Evolutionary conservation across 1,140 invertebrate genomes (phyloP).

Genomic region (Conus ventricosus): DNA sequence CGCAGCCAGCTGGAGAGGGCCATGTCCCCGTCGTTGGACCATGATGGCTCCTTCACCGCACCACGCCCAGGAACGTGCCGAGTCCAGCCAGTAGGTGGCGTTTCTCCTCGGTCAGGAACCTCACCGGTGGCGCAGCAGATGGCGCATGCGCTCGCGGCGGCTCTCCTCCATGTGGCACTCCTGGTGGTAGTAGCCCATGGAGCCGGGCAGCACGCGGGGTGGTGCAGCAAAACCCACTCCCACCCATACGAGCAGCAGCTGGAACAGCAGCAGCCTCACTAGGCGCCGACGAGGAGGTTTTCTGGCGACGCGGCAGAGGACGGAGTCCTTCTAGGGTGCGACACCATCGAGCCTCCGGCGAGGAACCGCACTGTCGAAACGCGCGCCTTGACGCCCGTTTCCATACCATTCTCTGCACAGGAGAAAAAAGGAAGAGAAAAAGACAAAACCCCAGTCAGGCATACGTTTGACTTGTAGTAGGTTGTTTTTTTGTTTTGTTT

Average conservation of each 20-base stretch:
- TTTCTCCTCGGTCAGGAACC: constrained; percentile 1
- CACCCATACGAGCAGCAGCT: background rate
- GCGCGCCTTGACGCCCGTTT: no score
- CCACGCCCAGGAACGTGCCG: constrained; percentile 1
- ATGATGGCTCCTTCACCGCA: constrained; percentile 5
- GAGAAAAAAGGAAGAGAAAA: no score
- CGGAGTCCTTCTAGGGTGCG: background rate
- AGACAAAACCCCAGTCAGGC: no score
- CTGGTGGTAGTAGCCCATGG: constrained; percentile 21
- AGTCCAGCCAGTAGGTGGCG: constrained; percentile 22
- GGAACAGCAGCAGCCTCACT: background rate
- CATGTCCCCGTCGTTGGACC: constrained; percentile 18
- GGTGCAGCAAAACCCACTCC: background rate
- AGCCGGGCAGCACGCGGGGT: background rate
- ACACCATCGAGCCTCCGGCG: no score
- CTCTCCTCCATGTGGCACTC: background rate
- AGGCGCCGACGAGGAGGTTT: background rate
- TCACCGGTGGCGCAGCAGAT: background rate
- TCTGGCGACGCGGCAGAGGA: background rate
- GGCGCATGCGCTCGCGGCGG: constrained; percentile 10
- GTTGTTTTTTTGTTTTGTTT: no score
- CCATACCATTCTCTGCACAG: no score
- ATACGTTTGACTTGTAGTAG: no score
- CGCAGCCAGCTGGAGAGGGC: background rate
- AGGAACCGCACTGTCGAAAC: no score